Base-by-base conservation (phyloP, 1,140 invertebrate species). In the Triops cancriformis region DNA sequence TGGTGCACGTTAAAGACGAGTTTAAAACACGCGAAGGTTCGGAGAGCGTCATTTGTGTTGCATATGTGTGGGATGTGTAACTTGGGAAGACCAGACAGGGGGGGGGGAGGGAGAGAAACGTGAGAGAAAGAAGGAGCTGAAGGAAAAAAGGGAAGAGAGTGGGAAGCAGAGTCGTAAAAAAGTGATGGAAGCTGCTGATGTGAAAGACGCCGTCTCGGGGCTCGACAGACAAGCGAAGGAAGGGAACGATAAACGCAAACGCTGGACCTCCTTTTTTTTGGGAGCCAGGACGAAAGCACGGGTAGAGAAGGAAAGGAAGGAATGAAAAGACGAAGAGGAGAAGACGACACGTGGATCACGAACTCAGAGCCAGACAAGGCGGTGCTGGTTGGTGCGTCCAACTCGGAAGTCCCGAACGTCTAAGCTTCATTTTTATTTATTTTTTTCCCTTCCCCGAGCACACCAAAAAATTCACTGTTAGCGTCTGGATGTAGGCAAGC, bases 121-220 rank as follows among this genome's bases (percentile, higher is more conserved):
- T 27, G 18, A 51, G 26, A 42, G 42, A 28, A 31, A 43, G 31
- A 75, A 75, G 27, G 10, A n/a, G 28, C 3, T 37, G 74, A 45
- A 7, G 18, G 83, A 85, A 51, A 80, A 82, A 76, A 79, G 10
- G 41, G 18, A 42, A n/a, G 26, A 26, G 37, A 23, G 26, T 23
- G 18, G 37, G 43, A 42, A 43, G 28, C 14, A 75, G 4, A 43
- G 27, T 45, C 31, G 7, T 37, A 37, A 37, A 43, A 76, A 43
- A 76, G 75, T 31, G 73, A 74, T 28, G 27, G 45, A 45, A 76
- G 75, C 43, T 37, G 31, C 31, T 51, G 64, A 76, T 51, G 64
- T 28, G 43, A 43, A 43, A 76, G 75, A 76, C 75, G 31, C 31
- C 31, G 31, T 37, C 31, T 37, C 31, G 7, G 31, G 31, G 31